Evolutionary conservation across 2,113 vertebrate genomes (phyloP).

Genomic region (Pelmatolapia mariae): DNA sequence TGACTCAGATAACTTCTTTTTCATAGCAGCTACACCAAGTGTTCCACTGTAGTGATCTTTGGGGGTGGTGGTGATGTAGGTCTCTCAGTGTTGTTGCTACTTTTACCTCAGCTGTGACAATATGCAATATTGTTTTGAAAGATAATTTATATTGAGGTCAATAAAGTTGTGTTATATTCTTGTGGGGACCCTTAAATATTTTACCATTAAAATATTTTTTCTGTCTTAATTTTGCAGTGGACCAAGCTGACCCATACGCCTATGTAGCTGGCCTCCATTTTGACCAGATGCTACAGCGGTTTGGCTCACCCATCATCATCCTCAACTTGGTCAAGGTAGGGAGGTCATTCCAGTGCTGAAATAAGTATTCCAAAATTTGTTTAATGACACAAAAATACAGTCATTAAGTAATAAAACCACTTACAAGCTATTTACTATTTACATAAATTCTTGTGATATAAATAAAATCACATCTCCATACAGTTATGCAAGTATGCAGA

Average conservation of each 20-base stretch:
- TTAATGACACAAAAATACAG: not conserved
- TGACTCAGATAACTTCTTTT: not conserved
- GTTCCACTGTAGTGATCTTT: not conserved
- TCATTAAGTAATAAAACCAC: not conserved
- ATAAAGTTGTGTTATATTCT: not conserved
- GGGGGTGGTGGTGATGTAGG: not conserved
- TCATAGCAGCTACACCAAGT: not conserved
- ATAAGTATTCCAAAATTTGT: not conserved
- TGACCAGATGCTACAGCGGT: constrained; percentile 97
- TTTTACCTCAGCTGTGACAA: not conserved
- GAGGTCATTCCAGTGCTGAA: not conserved
- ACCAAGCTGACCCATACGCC: constrained; percentile 96
- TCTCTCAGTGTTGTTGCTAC: not conserved
- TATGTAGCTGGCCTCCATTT: constrained; percentile 93
- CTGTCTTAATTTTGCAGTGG: constrained; percentile 66
- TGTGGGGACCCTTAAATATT: not conserved
- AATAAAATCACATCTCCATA: not conserved
- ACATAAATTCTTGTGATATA: not conserved
- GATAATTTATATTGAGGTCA: not conserved
- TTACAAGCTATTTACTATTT: not conserved
- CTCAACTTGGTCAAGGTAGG: constrained; percentile 96
- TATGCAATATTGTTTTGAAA: not conserved
- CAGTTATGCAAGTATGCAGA: not conserved
- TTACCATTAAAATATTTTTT: not conserved
- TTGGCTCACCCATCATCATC: constrained; percentile 96